These are phyloP conservation scores for Pseudomyrmex sp. DNA, from an alignment of 1,140 invertebrate genomes.

Conservation along the genomic window DNA sequence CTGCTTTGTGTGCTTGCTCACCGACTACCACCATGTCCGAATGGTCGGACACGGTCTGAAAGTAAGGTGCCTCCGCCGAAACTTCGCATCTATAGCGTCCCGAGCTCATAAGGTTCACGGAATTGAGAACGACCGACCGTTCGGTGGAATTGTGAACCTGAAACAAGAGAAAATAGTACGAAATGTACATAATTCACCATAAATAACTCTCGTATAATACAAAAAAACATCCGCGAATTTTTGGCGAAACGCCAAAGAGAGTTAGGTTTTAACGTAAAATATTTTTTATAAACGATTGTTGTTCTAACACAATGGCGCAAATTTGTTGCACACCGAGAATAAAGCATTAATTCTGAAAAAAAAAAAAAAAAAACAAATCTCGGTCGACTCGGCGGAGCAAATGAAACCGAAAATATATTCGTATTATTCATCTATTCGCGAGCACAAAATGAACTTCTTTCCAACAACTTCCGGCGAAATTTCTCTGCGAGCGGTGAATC, in stretches of 20 bases:
- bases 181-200: neutral
- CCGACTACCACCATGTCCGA: conserved; percentile 92
- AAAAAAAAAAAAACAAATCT: conserved; percentile 37
- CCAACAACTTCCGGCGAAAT: conserved; percentile 34
- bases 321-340: too few relatives aligned
- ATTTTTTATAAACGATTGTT: neutral
- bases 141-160: conserved; percentile 92
- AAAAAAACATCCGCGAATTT: neutral
- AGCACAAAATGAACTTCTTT: conserved; percentile 12
- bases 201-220: conserved; percentile 2
- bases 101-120: conserved; percentile 91
- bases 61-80: conserved; percentile 93
- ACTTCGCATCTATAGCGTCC: conserved; percentile 94
- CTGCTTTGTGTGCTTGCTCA: conserved; percentile 81
- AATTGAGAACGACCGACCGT: conserved; percentile 89
- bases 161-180: conserved; percentile 72
- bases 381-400: neutral
- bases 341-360: neutral
- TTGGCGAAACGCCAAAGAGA: neutral
- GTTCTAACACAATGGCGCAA: too few relatives aligned
- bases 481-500: conserved; percentile 25
- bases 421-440: conserved; percentile 23
- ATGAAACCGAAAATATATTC: conserved; percentile 27
- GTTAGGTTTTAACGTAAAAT: conserved; percentile 8
- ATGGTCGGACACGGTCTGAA: conserved; percentile 91